These are phyloP conservation scores for Pristionchus fissidentatus DNA, from an alignment of 2,888 invertebrate genomes.

Conservation along the genomic window DNA sequence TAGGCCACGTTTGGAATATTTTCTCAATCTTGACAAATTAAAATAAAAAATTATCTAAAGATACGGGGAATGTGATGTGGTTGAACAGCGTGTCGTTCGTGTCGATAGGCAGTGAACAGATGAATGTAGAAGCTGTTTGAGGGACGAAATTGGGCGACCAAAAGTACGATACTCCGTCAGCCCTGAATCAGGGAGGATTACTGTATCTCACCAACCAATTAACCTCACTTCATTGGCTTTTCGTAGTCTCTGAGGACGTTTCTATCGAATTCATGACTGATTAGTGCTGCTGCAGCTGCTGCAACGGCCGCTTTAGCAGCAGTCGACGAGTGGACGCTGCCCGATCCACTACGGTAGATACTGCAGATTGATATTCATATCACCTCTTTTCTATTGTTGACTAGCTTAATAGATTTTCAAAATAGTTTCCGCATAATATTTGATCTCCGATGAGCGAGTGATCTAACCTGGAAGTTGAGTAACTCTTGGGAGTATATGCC, in stretches of 20 bases:
- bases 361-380: conserved; percentile 6
- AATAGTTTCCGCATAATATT: background rate
- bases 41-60: no score
- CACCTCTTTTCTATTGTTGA: no score
- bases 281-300: background rate
- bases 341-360: background rate
- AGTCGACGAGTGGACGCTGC: background rate
- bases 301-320: background rate
- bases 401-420: no score
- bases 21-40: no score
- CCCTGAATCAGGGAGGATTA: conserved; percentile 5
- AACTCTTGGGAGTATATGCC: background rate
- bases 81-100: conserved; percentile 1
- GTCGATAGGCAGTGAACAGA: background rate
- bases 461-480: background rate
- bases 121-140: background rate
- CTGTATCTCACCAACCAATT: background rate
- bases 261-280: conserved; percentile 1
- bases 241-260: conserved; percentile 31
- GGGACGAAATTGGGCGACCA: background rate
- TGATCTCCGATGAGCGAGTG: background rate
- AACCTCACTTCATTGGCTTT: conserved; percentile 3
- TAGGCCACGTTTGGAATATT: no score
- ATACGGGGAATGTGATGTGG: background rate
- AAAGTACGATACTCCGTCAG: conserved; percentile 31